Evolutionary conservation across 2,888 invertebrate genomes (phyloP).

Genomic region (Bugulina stolonifera): DNA sequence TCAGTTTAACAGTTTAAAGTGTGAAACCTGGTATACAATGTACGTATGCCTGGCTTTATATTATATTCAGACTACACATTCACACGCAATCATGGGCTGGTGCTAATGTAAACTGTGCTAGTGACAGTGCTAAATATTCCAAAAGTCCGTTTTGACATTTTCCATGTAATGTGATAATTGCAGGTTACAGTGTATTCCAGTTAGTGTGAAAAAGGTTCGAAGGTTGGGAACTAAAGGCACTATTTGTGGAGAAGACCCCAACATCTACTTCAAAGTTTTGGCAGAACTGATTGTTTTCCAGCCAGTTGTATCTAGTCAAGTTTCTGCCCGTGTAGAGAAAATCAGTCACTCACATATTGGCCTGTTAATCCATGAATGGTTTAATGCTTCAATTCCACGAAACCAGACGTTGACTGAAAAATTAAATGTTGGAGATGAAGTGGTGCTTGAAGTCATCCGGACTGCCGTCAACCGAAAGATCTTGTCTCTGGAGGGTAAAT

Average conservation of each 20-base stretch:
- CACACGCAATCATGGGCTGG: no score
- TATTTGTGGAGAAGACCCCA: neutral
- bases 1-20: no score
- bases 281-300: conserved; percentile 11
- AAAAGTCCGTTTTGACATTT: no score
- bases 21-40: no score
- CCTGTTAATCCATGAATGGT: conserved; percentile 16
- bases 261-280: conserved; percentile 13
- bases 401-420: neutral
- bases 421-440: neutral
- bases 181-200: conserved; percentile 23
- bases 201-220: neutral
- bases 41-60: no score
- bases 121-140: no score
- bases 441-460: neutral
- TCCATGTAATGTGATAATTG: neutral
- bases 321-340: neutral
- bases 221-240: neutral
- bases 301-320: neutral
- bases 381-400: neutral
- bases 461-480: neutral
- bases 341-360: conserved; percentile 13
- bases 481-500: neutral
- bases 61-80: no score
- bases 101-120: no score